Percentiles rank a stretch among this genome's conserved stretches.
Conservation (phyloP, 2,888 invertebrate species). For the Trachelus iudaicus region DNA sequence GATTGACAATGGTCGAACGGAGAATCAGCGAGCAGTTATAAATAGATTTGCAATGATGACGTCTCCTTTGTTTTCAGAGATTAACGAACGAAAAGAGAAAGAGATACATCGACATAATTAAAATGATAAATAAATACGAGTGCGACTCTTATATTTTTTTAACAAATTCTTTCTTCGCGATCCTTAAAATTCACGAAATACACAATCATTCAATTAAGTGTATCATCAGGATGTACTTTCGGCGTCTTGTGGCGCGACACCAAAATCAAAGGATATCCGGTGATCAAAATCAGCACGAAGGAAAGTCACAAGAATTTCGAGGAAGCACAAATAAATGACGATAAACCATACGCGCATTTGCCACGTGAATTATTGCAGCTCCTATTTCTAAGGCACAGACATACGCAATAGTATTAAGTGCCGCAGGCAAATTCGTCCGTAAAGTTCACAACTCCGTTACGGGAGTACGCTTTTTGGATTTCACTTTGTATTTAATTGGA, state of each 20-base stretch:
- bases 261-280: background rate
- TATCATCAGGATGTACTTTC: background rate
- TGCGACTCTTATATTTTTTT: background rate
- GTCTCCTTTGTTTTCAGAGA: background rate
- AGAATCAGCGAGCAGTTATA: background rate
- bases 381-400: slow-evolving; percentile 38
- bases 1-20: background rate
- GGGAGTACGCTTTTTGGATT: background rate
- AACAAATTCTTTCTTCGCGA: background rate
- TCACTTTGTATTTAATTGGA: background rate
- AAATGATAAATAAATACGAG: background rate
- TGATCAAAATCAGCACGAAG: background rate
- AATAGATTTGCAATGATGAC: background rate
- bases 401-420: slow-evolving; percentile 26
- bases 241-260: background rate
- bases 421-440: slow-evolving; percentile 17
- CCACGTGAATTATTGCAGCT: background rate
- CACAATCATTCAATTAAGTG: background rate
- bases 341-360: background rate
- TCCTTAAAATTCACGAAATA: background rate
- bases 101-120: background rate
- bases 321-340: background rate
- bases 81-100: too few species aligned
- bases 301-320: background rate
- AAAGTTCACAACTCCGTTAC: background rate